phyloP scores from a whole-genome alignment of 2,797 vertebrate genomes.

The Limosa lapponica region DNA sequence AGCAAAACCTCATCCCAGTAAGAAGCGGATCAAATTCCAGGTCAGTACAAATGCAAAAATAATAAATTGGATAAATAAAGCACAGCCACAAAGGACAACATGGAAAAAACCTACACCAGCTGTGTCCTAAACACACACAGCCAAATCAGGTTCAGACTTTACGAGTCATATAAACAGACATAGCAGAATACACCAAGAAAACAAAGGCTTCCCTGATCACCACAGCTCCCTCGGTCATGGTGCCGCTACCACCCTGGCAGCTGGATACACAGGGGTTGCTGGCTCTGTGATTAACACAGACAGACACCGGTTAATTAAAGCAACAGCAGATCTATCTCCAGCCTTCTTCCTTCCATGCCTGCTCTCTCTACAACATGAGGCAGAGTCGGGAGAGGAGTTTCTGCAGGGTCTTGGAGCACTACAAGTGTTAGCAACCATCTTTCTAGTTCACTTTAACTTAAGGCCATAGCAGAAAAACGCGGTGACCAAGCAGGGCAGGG shows the following conservation, averaged over 20 bases:
- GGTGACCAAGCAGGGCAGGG: background rate
- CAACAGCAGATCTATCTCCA: background rate
- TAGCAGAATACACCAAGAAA: background rate
- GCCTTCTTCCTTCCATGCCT: background rate
- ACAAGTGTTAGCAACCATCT: background rate
- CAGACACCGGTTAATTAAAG: background rate
- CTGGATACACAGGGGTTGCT: background rate
- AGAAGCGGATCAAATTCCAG: background rate
- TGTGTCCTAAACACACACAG: background rate
- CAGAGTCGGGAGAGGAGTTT: background rate
- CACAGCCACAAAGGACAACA: constrained; percentile 40
- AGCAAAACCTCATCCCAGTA: constrained; percentile 13
- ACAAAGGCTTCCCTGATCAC: background rate
- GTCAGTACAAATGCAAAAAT: constrained; percentile 38
- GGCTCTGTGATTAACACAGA: background rate
- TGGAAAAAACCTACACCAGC: constrained; percentile 8
- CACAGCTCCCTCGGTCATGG: fast-evolving
- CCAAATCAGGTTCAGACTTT: background rate
- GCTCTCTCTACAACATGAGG: background rate
- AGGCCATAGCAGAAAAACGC: background rate
- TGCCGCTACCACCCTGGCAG: background rate
- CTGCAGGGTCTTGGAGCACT: background rate
- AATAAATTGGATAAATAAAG: constrained; percentile 34
- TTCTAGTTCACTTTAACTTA: background rate
- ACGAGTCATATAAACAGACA: background rate